Evolutionary conservation across 2,797 vertebrate species (phyloP).

Genomic region (Pantherophis vulpinus): DNA sequence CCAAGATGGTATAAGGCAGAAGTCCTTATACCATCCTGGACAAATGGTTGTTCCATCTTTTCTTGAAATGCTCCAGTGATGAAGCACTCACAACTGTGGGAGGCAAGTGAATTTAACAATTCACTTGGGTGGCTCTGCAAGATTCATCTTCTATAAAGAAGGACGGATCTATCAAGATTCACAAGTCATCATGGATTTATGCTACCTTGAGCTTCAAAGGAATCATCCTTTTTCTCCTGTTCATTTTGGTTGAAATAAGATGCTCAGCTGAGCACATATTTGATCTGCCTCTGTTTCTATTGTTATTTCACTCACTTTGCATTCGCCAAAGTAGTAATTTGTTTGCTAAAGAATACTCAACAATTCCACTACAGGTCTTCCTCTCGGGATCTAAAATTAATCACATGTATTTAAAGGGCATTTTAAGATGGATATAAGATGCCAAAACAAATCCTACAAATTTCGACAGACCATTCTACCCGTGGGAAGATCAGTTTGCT

Average conservation of each 20-base stretch:
- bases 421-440: background rate
- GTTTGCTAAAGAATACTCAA: background rate
- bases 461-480: background rate
- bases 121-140: background rate
- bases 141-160: background rate
- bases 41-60: background rate
- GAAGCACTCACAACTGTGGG: background rate
- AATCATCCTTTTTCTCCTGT: background rate
- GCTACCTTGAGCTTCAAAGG: background rate
- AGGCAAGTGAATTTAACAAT: background rate
- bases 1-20: background rate
- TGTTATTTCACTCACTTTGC: background rate
- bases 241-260: background rate
- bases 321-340: background rate
- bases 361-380: background rate
- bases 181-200: background rate
- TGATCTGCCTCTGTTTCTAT: background rate
- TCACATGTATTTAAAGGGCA: background rate
- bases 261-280: background rate
- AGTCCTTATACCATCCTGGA: background rate
- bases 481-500: background rate
- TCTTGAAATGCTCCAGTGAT: background rate
- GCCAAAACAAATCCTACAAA: background rate
- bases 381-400: background rate
- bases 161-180: background rate